These are phyloP conservation scores for Saccopteryx leptura DNA, from an alignment of 2,113 vertebrate species.

Conservation along the genomic window DNA sequence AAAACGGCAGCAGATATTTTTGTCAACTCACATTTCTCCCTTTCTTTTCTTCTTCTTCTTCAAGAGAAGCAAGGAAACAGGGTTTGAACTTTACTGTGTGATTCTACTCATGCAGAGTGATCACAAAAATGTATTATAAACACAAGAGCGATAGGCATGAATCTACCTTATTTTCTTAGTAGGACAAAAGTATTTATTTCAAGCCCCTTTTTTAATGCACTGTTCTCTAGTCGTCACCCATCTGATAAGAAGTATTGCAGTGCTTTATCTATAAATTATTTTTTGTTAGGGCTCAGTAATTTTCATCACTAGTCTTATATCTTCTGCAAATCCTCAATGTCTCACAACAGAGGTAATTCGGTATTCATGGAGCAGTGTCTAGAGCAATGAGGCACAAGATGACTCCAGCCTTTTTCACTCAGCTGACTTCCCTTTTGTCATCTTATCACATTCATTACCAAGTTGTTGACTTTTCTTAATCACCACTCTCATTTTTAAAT, in stretches of 20 bases:
- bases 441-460: conserved; percentile 58
- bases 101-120: background rate
- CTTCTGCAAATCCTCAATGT: conserved; percentile 34
- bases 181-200: conserved; percentile 50
- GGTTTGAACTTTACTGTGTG: background rate
- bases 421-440: conserved; percentile 26
- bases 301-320: conserved; percentile 51
- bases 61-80: conserved; percentile 2
- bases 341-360: conserved; percentile 49
- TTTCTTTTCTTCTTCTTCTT: conserved; percentile 25
- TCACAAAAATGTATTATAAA: conserved; percentile 12
- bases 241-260: conserved; percentile 59
- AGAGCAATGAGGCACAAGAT: conserved; percentile 62
- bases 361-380: conserved; percentile 38
- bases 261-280: conserved; percentile 78
- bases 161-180: conserved; percentile 48
- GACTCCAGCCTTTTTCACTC: conserved; percentile 38
- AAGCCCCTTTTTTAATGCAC: background rate
- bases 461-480: conserved; percentile 74
- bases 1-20: conserved; percentile 13
- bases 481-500: conserved; percentile 47
- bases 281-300: conserved; percentile 66
- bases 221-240: conserved; percentile 35
- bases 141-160: background rate
- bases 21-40: background rate